Base-by-base conservation (phyloP, 1,140 invertebrate genomes). In the Drosophila carrolli region DNA sequence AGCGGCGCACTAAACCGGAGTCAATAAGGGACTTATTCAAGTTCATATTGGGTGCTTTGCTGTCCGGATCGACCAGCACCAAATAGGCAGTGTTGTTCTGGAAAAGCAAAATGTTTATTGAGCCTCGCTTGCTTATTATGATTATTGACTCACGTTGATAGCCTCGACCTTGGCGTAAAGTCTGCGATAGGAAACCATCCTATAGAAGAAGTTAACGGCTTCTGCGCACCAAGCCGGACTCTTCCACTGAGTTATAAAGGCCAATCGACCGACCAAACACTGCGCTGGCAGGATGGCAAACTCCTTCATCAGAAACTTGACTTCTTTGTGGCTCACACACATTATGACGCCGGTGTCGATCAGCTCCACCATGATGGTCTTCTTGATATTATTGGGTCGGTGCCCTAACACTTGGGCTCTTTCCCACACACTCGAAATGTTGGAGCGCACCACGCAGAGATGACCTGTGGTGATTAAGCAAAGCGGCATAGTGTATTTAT, bases 271-370 rank as follows among this genome's bases (percentile, higher is more conserved):
- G 0, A 8, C 2, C 11, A 75, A 32, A 23, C 16, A 73, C 37
- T 88, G 83, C 1, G 66, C 1, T 3, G 90, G 88, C 14, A 92
- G 40, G 13, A 0, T 50, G 10, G 80, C 81, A 53, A 90, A 92
- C 1, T 66, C 40, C 11, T 62, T 66, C 16, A 57, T 43, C 27
- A 92, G 38, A 74, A 72, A 85, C 66, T 82, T 85, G 0, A 92
- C 37, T 1, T 76, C 23, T 0, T 14, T 72, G 41, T 54, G 61
- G 29, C 14, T 41, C 1, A 86, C 72, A 43, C 66, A 62, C 11
- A 57, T n/a, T 0, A 84, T 44, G 9, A 72, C 67, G 7, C 91
- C 91, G 16, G 78, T 88, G 56, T 92, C 91, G 5, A 92, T 38
- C 23, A 84, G 70, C 23, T 61, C 32, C 8, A 92, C 88, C 44